Evolutionary conservation across 2,888 invertebrate species (phyloP).

Genomic region (Metalampra italica): DNA sequence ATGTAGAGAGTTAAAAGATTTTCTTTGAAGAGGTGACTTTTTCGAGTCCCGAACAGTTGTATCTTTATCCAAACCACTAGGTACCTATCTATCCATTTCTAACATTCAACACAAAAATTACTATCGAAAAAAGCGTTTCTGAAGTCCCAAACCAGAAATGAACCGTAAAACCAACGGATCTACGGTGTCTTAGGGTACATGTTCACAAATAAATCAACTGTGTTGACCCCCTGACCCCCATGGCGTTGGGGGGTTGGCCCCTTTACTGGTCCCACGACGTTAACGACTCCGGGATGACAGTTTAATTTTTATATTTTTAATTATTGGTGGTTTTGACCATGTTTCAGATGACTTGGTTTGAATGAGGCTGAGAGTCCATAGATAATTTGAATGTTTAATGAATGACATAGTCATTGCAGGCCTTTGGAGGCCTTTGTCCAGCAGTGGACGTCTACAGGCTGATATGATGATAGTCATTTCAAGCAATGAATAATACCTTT

Average conservation of each 20-base stretch:
- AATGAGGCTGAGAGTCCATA: neutral
- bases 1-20: too few relatives aligned
- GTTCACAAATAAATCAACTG: conserved; percentile 26
- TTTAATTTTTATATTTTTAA: conserved; percentile 4
- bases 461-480: too few relatives aligned
- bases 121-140: neutral
- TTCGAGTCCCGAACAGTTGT: too few relatives aligned
- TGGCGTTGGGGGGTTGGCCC: conserved; percentile 15
- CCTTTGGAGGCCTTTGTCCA: too few relatives aligned
- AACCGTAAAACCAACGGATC: conserved; percentile 1
- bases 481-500: too few relatives aligned
- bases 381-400: neutral
- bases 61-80: too few relatives aligned
- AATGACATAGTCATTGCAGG: too few relatives aligned
- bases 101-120: conserved; percentile 3
- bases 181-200: conserved; percentile 1
- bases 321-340: neutral
- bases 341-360: neutral
- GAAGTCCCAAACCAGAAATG: conserved; percentile 1
- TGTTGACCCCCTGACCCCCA: conserved; percentile 27
- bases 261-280: conserved; percentile 14
- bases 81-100: neutral
- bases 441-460: too few relatives aligned
- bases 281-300: conserved; percentile 22
- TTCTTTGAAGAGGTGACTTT: too few relatives aligned